phyloP scores from a whole-genome alignment of 2,113 vertebrate genomes.

The Oryzias celebensis region DNA sequence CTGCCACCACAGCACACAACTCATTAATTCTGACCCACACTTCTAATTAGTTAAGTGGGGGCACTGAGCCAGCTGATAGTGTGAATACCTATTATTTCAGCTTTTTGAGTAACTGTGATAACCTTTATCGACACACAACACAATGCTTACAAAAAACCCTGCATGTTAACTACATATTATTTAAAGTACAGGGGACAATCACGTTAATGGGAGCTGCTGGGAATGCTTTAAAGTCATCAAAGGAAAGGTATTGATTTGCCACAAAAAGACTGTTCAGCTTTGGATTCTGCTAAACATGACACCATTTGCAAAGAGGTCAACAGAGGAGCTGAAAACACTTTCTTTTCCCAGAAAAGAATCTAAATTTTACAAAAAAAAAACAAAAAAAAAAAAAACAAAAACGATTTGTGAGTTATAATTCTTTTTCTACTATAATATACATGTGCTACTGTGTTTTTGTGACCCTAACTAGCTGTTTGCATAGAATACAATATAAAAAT shows the following conservation, averaged over 20 bases:
- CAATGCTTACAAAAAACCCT: constrained; percentile 13
- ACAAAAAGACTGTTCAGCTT: neutral
- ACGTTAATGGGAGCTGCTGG: constrained; percentile 4
- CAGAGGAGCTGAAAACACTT: neutral
- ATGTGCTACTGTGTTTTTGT: too few relatives aligned
- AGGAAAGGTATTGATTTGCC: constrained; percentile 14
- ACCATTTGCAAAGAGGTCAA: neutral
- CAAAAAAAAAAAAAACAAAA: too few relatives aligned
- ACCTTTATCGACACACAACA: constrained; percentile 34
- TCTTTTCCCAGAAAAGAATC: too few relatives aligned
- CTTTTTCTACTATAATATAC: too few relatives aligned
- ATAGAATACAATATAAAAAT: too few relatives aligned
- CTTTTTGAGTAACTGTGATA: constrained; percentile 47
- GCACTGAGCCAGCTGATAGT: constrained; percentile 45
- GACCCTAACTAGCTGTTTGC: too few relatives aligned
- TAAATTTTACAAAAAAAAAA: too few relatives aligned
- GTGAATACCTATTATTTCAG: constrained; percentile 54
- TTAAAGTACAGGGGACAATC: constrained; percentile 2
- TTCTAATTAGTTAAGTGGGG: constrained; percentile 69
- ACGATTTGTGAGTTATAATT: too few relatives aligned
- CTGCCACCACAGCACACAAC: constrained; percentile 41
- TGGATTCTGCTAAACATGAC: constrained; percentile 13
- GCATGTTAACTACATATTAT: constrained; percentile 12
- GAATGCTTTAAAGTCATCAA: constrained; percentile 5
- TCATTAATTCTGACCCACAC: constrained; percentile 59